Evolutionary conservation across 2,113 vertebrate genomes (phyloP), one percentile per base, ranked within the genome.

Genomic region (Numida meleagris): DNA sequence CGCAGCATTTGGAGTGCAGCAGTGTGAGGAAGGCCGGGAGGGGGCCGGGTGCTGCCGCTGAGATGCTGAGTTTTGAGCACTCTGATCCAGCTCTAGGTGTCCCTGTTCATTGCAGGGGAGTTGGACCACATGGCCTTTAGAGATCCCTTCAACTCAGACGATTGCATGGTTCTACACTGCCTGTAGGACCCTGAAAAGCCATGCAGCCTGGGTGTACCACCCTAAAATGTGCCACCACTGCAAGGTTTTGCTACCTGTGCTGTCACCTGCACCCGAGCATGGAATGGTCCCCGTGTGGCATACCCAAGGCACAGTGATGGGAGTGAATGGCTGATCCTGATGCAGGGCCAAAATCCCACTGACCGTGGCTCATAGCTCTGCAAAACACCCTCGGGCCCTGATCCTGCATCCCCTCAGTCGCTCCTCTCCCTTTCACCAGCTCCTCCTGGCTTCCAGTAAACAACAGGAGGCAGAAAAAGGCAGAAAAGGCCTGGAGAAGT

Each of bases 1-100:
- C 27, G 27, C 96, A 96, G 75, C 92, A 94, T 93, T 97, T 98
- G 89, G 86, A 84, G 36, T 33, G 87, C 67, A 82, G 57, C 66
- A 43, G 46, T 82, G 67, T 71, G 67, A 84, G 71, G 73, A 71
- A 87, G 5, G 19, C 55, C 36, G 9, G 80, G 48, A 93, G 85
- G 55, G 72, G 74, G 76, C 50, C 0, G 19, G 74, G 25, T 51
- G 12, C 55, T 86, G 65, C 36, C 50, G 10, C 55, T 53, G 51
- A 29, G 51, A 53, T 17, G 51, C 51, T 29, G 51, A 53, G 51
- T 29, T 53, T 27, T 31, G 51, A 53, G 51, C 51, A 15, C 27
- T 15, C 51, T 53, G 51, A 53, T 53, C 51, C 14, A 27, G 51
- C 15, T 53, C 15, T 31, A 31, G 27, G 51, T 53, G 51, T 53